phyloP scores from a whole-genome alignment of 2,888 invertebrate genomes.

The Cephonodes hylas region DNA sequence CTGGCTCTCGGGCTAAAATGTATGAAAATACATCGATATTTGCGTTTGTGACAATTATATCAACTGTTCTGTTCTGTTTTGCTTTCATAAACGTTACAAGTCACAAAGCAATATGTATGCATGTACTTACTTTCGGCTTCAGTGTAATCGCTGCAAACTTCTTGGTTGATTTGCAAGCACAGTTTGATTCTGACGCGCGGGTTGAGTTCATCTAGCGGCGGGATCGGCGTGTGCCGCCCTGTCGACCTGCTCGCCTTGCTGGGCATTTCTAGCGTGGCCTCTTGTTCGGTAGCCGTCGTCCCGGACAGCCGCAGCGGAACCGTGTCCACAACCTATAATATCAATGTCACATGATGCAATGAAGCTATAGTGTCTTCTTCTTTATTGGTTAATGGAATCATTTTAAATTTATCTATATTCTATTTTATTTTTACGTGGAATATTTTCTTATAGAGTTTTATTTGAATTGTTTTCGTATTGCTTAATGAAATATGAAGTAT shows the following conservation, averaged over 20 bases:
- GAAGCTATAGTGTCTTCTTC: neutral
- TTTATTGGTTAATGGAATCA: too few relatives aligned
- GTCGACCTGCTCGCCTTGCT: conserved; percentile 44
- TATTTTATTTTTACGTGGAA: too few relatives aligned
- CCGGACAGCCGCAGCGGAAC: conserved; percentile 87
- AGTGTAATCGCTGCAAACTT: conserved; percentile 91
- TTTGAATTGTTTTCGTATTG: neutral
- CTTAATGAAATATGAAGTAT: too few relatives aligned
- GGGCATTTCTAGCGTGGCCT: conserved; percentile 84
- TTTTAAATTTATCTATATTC: too few relatives aligned
- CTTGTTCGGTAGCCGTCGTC: conserved; percentile 84
- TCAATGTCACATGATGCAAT: neutral
- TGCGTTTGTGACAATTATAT: too few relatives aligned
- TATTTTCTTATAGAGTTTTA: neutral
- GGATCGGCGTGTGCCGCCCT: conserved; percentile 80
- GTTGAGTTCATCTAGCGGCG: conserved; percentile 83
- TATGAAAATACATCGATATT: too few relatives aligned
- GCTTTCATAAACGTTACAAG: too few relatives aligned
- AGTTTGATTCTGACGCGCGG: conserved; percentile 89
- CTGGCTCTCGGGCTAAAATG: too few relatives aligned
- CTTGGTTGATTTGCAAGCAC: conserved; percentile 89
- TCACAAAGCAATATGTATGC: too few relatives aligned
- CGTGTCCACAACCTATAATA: conserved; percentile 84
- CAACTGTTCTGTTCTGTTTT: too few relatives aligned
- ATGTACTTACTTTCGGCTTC: conserved; percentile 89